A percentile compares a stretch with the other conserved stretches of the same genome.
phyloP scores from a whole-genome alignment of 2,888 invertebrate genomes.

The Callimorpha dominula region DNA sequence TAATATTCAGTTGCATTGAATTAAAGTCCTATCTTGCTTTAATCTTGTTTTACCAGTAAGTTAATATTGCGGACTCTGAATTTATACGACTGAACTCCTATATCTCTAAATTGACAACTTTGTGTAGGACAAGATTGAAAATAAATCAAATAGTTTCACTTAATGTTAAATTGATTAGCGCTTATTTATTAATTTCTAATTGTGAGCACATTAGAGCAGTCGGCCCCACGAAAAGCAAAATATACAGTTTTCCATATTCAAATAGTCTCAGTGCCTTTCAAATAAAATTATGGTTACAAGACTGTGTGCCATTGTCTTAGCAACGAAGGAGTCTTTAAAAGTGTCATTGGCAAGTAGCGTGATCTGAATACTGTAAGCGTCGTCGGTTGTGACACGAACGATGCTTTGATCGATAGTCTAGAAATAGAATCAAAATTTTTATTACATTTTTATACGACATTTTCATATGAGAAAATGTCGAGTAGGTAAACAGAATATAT shows the following conservation, averaged over 20 bases:
- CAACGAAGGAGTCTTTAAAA: slow-evolving; percentile 37
- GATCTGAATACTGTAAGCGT: slow-evolving; percentile 48
- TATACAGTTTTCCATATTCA: slow-evolving; percentile 32
- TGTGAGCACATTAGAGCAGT: neutral
- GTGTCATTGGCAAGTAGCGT: slow-evolving; percentile 50
- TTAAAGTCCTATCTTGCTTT: too few species aligned
- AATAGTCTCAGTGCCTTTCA: slow-evolving; percentile 43
- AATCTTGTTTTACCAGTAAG: too few species aligned
- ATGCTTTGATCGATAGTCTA: slow-evolving; percentile 30
- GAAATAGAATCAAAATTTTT: slow-evolving; percentile 21
- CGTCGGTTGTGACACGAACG: slow-evolving; percentile 1
- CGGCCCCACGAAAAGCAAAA: too few species aligned
- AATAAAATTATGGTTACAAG: slow-evolving; percentile 47
- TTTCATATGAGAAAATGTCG: neutral
- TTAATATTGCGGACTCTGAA: neutral
- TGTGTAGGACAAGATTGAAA: neutral
- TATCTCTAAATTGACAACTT: neutral
- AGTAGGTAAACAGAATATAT: slow-evolving; percentile 23
- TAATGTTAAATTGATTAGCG: neutral
- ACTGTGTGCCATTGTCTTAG: slow-evolving; percentile 33
- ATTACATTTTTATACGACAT: slow-evolving; percentile 23
- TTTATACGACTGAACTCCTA: neutral
- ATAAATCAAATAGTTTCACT: neutral
- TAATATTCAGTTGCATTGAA: too few species aligned
- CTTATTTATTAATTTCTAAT: neutral